Conservation (phyloP, 2,888 invertebrate genomes). For the Gandaritis pyraliata region DNA sequence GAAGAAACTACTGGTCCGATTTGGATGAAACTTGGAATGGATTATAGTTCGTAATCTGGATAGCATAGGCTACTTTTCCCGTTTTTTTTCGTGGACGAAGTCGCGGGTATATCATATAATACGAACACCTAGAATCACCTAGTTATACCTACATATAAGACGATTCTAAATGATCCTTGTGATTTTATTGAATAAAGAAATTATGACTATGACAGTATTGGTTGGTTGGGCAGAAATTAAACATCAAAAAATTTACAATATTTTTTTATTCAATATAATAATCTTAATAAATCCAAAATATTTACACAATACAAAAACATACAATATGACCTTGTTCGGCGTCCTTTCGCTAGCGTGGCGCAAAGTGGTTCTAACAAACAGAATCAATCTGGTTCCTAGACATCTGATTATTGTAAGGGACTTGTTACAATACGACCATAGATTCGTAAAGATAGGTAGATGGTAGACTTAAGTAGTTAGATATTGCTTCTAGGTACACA, state of each 20-base stretch:
- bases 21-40: too few relatives aligned
- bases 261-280: constrained; percentile 85
- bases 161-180: too few relatives aligned
- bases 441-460: not conserved
- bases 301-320: constrained; percentile 85
- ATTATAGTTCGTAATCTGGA: too few relatives aligned
- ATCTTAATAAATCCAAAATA: constrained; percentile 85
- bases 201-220: too few relatives aligned
- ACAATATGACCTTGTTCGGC: constrained; percentile 77
- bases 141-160: too few relatives aligned
- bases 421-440: not conserved
- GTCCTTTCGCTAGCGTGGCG: constrained; percentile 62
- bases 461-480: not conserved
- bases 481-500: constrained; percentile 4
- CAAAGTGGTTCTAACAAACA: constrained; percentile 39
- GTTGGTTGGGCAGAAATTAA: constrained; percentile 58
- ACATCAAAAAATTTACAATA: constrained; percentile 74
- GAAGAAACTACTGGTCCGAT: too few relatives aligned
- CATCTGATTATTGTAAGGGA: constrained; percentile 1
- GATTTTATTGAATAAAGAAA: too few relatives aligned
- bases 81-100: too few relatives aligned
- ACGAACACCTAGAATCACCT: too few relatives aligned
- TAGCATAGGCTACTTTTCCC: too few relatives aligned
- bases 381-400: constrained; percentile 11
- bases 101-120: too few relatives aligned